A percentile compares a stretch with the other conserved stretches of the same genome.
These are phyloP conservation scores for Cotesia chilonis DNA, from an alignment of 1,140 invertebrate genomes.

Conservation along the genomic window DNA sequence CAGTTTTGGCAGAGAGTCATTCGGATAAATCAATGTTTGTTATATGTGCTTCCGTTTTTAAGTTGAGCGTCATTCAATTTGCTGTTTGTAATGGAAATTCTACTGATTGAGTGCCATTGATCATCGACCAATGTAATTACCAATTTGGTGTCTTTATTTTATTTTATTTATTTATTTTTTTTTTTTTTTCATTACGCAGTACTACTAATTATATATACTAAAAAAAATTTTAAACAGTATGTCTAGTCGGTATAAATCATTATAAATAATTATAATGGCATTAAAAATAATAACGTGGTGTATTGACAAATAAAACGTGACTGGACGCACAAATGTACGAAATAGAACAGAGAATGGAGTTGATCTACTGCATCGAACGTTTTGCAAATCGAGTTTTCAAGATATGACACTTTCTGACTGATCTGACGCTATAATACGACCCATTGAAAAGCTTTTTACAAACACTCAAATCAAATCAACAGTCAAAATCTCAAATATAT, in stretches of 20 bases:
- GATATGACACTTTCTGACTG: slow-evolving; percentile 22
- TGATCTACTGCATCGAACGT: slow-evolving; percentile 7
- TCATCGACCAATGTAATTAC: no score
- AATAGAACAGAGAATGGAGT: not conserved
- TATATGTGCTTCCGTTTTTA: slow-evolving; percentile 17
- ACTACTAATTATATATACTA: no score
- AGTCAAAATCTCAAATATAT: no score
- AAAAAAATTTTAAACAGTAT: no score
- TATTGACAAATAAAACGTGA: not conserved
- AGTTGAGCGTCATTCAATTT: slow-evolving; percentile 2
- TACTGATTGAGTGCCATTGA: not conserved
- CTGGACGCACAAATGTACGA: slow-evolving; percentile 39
- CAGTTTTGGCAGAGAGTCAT: slow-evolving; percentile 29
- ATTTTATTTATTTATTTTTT: no score
- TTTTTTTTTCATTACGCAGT: no score
- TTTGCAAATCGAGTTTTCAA: slow-evolving; percentile 16
- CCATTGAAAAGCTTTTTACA: no score
- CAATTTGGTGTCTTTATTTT: no score
- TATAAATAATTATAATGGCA: not conserved
- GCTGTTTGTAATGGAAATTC: slow-evolving; percentile 22
- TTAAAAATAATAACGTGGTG: not conserved
- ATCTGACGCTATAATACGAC: not conserved
- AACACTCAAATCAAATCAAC: no score
- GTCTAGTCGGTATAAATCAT: not conserved
- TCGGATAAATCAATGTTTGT: slow-evolving; percentile 40